phyloP scores from a whole-genome alignment of 2,888 invertebrate genomes.

The Synergus umbraculus region DNA sequence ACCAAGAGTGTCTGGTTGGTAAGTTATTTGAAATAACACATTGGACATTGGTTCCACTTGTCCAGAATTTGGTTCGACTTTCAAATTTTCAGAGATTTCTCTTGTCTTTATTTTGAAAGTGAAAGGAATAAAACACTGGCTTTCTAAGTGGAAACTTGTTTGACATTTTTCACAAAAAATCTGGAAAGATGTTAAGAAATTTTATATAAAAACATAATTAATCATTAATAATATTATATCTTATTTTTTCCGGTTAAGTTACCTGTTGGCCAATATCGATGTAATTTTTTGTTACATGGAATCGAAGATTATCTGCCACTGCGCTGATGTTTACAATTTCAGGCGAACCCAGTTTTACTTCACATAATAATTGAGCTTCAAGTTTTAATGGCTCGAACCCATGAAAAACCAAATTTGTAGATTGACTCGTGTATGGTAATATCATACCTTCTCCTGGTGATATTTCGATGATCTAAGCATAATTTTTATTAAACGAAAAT shows the following conservation, averaged over 20 bases:
- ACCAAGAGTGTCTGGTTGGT: constrained; percentile 9
- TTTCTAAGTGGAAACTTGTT: constrained; percentile 75
- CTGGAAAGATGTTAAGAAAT: constrained; percentile 58
- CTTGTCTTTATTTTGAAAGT: constrained; percentile 43
- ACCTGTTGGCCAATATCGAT: constrained; percentile 19
- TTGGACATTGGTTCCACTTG: constrained; percentile 24
- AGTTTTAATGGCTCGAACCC: constrained; percentile 5
- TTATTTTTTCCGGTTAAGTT: background rate
- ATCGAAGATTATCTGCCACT: constrained; percentile 15
- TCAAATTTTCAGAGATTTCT: constrained; percentile 46
- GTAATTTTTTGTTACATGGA: background rate
- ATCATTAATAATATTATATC: background rate
- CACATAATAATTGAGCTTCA: constrained; percentile 6
- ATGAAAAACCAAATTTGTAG: constrained; percentile 8
- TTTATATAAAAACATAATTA: background rate
- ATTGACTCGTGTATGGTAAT: constrained; percentile 2
- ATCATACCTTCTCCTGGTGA: constrained; percentile 17
- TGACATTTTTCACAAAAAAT: constrained; percentile 72
- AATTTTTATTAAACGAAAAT: background rate
- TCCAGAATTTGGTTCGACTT: constrained; percentile 62
- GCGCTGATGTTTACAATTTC: constrained; percentile 23
- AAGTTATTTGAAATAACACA: background rate
- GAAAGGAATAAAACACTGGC: constrained; percentile 77
- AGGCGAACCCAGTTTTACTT: background rate
- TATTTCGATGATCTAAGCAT: constrained; percentile 23